Evolutionary conservation across 2,888 invertebrate species (phyloP).

Genomic region (Ametastegia equiseti): DNA sequence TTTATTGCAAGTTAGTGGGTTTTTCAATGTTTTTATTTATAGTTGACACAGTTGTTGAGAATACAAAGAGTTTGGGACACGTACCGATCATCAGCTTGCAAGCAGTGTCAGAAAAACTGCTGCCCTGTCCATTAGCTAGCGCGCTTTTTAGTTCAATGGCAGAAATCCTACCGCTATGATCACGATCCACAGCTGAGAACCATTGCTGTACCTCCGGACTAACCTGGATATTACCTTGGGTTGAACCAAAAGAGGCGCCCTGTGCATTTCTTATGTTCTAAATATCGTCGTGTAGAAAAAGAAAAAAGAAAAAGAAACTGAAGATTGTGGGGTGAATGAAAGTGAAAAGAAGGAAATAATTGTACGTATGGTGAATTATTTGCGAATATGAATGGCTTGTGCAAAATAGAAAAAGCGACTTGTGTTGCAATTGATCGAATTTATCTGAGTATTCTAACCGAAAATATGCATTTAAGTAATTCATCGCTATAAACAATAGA

Average conservation of each 20-base stretch:
- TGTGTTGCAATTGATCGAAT: not conserved
- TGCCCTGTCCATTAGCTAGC: slow-evolving; percentile 90
- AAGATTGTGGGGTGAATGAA: not conserved
- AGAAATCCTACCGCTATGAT: slow-evolving; percentile 89
- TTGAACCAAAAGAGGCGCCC: slow-evolving; percentile 38
- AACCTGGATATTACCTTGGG: slow-evolving; percentile 64
- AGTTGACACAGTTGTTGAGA: not conserved
- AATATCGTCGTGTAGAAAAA: not conserved
- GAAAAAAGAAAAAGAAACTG: not conserved
- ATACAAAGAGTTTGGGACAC: slow-evolving; percentile 49
- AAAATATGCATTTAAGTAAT: not conserved
- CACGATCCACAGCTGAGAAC: slow-evolving; percentile 90
- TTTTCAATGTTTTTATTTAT: slow-evolving; percentile 33
- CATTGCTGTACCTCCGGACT: slow-evolving; percentile 89
- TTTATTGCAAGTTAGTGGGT: not conserved
- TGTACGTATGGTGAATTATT: not conserved
- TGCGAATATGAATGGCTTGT: not conserved
- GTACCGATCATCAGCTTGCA: slow-evolving; percentile 92
- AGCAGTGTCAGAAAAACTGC: slow-evolving; percentile 88
- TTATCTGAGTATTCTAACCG: not conserved
- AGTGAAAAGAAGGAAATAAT: not conserved
- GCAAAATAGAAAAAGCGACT: not conserved
- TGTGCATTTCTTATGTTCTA: slow-evolving; percentile 27
- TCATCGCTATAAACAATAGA: not conserved
- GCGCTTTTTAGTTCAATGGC: slow-evolving; percentile 87